Percentiles rank a stretch among this genome's conserved stretches.
These are phyloP conservation scores for Aphidius ervi DNA, from an alignment of 1,140 invertebrate genomes.

Conservation along the genomic window DNA sequence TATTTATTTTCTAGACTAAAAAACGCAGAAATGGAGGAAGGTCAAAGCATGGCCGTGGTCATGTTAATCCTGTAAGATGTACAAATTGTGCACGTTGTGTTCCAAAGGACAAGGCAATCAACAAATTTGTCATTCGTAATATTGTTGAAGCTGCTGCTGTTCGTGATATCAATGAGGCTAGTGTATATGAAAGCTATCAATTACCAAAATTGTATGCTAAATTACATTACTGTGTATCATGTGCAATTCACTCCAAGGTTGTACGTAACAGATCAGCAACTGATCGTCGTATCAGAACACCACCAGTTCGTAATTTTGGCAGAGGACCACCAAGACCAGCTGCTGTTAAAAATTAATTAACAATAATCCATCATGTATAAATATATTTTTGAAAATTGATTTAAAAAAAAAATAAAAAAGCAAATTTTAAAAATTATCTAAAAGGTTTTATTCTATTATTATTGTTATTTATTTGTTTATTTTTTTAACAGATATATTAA, in stretches of 20 bases:
- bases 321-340: no score
- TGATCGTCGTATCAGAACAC: conserved; percentile 91
- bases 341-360: no score
- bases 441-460: no score
- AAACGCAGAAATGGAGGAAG: conserved; percentile 98
- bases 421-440: no score
- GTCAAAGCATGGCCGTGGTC: conserved; percentile 97
- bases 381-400: no score
- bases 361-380: no score
- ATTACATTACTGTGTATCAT: conserved; percentile 98
- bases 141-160: conserved; percentile 99
- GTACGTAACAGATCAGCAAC: conserved; percentile 97
- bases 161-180: conserved; percentile 96
- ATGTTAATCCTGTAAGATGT: conserved; percentile 95
- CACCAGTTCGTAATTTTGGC: conserved; percentile 81
- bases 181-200: conserved; percentile 87
- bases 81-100: conserved; percentile 99
- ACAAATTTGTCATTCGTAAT: conserved; percentile 99
- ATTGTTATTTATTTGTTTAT: no score
- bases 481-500: no score
- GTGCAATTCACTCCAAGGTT: conserved; percentile 99
- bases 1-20: conserved; percentile 68
- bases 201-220: conserved; percentile 98
- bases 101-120: conserved; percentile 99
- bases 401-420: no score